These are phyloP conservation scores for Ceratina calcarata DNA, from an alignment of 1,140 invertebrate species.

Conservation along the genomic window DNA sequence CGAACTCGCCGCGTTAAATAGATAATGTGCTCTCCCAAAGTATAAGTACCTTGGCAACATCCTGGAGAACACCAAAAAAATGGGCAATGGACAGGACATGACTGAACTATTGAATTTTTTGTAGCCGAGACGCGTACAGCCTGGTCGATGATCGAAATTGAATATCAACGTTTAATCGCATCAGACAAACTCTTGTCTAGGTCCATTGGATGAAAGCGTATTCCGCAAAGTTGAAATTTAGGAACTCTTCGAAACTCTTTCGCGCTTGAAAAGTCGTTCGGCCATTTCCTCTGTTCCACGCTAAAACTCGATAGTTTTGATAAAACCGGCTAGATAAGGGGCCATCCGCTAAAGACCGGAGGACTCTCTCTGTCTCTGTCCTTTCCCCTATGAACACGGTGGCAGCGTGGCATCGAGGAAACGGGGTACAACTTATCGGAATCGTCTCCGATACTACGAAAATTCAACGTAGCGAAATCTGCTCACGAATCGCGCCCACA, in stretches of 20 bases:
- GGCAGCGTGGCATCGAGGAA: too few relatives aligned
- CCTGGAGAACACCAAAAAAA: neutral
- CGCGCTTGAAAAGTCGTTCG: too few relatives aligned
- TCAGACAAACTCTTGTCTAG: too few relatives aligned
- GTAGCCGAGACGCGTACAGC: neutral
- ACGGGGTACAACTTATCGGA: neutral
- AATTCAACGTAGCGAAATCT: slow-evolving; percentile 35
- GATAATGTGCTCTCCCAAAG: neutral
- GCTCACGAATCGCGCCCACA: slow-evolving; percentile 10
- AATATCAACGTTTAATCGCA: neutral
- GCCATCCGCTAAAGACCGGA: neutral
- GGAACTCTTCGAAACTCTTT: neutral
- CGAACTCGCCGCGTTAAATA: slow-evolving; percentile 25
- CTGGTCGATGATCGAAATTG: neutral
- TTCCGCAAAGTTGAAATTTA: neutral
- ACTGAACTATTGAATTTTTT: neutral
- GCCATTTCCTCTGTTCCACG: too few relatives aligned
- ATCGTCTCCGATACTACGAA: neutral
- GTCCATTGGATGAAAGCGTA: too few relatives aligned
- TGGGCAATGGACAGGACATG: too few relatives aligned
- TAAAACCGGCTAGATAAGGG: neutral
- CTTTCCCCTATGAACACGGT: neutral
- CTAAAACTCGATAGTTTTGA: neutral
- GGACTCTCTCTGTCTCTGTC: too few relatives aligned
- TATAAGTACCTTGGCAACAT: too few relatives aligned